Evolutionary conservation across 92 coral and sea anemone species (phyloP).

Genomic region (Zoanthus solanderi): DNA sequence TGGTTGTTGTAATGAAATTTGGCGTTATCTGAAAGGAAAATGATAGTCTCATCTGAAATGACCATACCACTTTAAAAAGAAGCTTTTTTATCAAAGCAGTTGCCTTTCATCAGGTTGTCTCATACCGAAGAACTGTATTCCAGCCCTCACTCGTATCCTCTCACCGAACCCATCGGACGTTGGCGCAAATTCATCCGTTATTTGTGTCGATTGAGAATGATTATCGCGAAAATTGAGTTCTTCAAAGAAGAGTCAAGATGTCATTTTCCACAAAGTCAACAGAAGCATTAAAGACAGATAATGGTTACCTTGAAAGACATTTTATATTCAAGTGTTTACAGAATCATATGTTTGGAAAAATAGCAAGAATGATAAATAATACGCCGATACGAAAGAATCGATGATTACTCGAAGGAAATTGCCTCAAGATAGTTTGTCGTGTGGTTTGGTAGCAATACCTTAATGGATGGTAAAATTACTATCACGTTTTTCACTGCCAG

Average conservation of each 20-base stretch:
- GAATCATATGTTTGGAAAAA: neutral
- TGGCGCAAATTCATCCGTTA: constrained; percentile 18
- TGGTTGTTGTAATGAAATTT: no score
- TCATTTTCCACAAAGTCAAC: neutral
- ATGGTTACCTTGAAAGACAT: neutral
- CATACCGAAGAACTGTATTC: constrained; percentile 93
- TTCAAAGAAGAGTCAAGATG: neutral
- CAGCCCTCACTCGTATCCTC: constrained; percentile 80
- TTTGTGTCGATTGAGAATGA: constrained; percentile 9
- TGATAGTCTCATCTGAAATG: no score
- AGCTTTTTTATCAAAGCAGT: neutral
- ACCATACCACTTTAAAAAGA: neutral
- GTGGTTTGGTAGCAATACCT: neutral
- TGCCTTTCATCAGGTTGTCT: constrained; percentile 76
- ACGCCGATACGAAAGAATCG: neutral
- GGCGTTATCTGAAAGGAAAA: no score
- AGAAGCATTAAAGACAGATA: neutral
- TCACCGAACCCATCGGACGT: constrained; percentile 61
- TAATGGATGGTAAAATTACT: neutral
- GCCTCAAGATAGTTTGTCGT: neutral
- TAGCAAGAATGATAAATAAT: neutral
- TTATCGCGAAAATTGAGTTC: neutral
- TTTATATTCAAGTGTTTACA: neutral
- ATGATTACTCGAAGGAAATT: neutral
- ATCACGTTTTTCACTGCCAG: neutral